Base-by-base conservation (phyloP, 2,113 vertebrate species). In the Mixornis gularis region DNA sequence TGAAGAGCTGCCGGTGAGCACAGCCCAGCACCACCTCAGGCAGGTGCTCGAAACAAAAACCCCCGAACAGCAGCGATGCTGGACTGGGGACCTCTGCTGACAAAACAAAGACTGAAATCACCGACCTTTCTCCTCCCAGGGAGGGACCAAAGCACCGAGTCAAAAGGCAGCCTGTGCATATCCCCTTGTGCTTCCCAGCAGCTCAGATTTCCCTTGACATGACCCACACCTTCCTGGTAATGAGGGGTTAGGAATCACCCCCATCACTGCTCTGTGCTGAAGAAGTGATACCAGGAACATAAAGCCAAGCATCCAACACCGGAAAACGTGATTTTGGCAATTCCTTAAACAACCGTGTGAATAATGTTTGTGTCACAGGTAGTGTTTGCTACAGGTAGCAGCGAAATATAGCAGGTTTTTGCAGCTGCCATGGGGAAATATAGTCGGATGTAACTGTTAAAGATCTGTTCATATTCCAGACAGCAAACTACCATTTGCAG, bases 401-500 rank as follows among this genome's bases (percentile, higher is more conserved):
- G 41, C 68, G 72, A 58, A 96, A 78, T 36, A 72, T 1, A 92
- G 55, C 55, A 82, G 38, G 29, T 52, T 88, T 83, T 87, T 93
- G 91, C 49, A 69, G 7, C 81, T 88, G 72, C 91, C 92, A 30
- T 12, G 41, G 56, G 89, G 52, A 91, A 97, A 95, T 90, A 66
- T 22, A 94, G 87, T 82, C 87, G 90, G 94, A 95, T 55, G 70
- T 78, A 92, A 97, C 84, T 62, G n/a, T 64, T 84, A 79, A 84
- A 93, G 71, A 64, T 62, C 52, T 80, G 89, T 87, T 96, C 40
- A 5, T 91, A 97, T 96, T 96, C 92, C 58, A 93, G 79, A 63
- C 86, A 93, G 84, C 92, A 83, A 63, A 41, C 64, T 73, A 79
- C 85, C 93, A 89, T 79, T 96, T 94, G 95, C 76, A 89, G 79